Evolutionary conservation across 2,888 invertebrate species (phyloP).

Genomic region (Caenorhabditis auriculariae): DNA sequence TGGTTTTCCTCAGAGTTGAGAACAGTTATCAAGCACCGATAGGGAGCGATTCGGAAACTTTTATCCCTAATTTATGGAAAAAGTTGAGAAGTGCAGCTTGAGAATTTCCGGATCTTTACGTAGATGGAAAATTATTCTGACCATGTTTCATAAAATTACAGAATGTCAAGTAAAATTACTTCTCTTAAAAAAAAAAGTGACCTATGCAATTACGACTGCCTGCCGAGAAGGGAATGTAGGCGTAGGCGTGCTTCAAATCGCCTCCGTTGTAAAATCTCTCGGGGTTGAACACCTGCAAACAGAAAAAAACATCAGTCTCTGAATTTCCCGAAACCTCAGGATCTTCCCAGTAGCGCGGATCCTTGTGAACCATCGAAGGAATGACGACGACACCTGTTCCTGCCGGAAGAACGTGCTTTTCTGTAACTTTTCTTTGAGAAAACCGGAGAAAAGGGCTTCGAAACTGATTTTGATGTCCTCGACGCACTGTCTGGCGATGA

Average conservation of each 20-base stretch:
- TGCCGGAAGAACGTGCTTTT: conserved; percentile 54
- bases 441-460: conserved; percentile 51
- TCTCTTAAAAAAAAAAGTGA: conserved; percentile 28
- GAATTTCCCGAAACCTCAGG: conserved; percentile 39
- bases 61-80: too few relatives aligned
- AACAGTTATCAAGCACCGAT: too few relatives aligned
- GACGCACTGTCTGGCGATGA: conserved; percentile 56
- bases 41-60: too few relatives aligned
- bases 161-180: too few relatives aligned
- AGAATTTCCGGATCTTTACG: too few relatives aligned
- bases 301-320: too few relatives aligned
- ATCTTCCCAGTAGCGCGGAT: conserved; percentile 42
- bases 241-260: conserved; percentile 65
- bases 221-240: conserved; percentile 68
- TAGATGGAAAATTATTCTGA: too few relatives aligned
- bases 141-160: too few relatives aligned
- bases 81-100: too few relatives aligned
- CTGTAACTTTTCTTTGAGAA: conserved; percentile 4
- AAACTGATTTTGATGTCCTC: conserved; percentile 63
- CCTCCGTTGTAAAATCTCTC: conserved; percentile 65
- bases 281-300: conserved; percentile 65
- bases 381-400: conserved; percentile 63
- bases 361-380: conserved; percentile 64
- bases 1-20: neutral
- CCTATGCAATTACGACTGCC: conserved; percentile 68